Base-by-base conservation (phyloP, 2,888 invertebrate species). In the Drosophila longiperda region DNA sequence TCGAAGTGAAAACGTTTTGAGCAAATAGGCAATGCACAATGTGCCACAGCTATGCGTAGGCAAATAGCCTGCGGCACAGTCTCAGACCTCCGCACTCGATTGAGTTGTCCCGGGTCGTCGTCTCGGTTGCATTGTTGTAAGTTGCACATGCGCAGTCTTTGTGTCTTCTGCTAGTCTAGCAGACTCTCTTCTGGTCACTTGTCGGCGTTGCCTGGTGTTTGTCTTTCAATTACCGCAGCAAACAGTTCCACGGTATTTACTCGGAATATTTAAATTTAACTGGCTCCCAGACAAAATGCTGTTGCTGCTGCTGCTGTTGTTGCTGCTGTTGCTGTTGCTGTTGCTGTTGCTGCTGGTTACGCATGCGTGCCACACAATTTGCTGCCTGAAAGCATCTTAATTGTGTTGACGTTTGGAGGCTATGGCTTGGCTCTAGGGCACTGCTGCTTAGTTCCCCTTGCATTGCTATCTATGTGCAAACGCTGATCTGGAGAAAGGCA, bases 321-420 rank as follows among this genome's bases (percentile, higher is more conserved):
- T 50, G 73, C 55, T 48, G 33, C 23, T 54, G 40, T 23, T 20
- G 59, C 45, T 60, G 36, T n/a, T 49, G 45, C 50, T 55, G 2
- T 42, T 42, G 60, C 52, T 50, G 73, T 55, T 48, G 63, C 71
- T 79, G 66, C 75, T 59, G 66, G 87, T 78, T 87, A 89, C 89
- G 89, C 87, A 85, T 89, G 87, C 87, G 90, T 74, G 69, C 61
- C 68, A 50, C 72, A 80, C 86, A 88, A 89, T 89, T 88, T 89
- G 75, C 83, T 80, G 90, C 75, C 73, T 88, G 74, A 80, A 72
- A 80, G 83, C 86, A 54, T 71, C 69, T 89, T 80, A 84, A 89
- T 86, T 82, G 82, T 81, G 70, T 82, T 84, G 75, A 78, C 78
- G 36, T 55, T 36, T 68, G 53, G 48, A 48, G 52, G 53, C 34